Conservation (phyloP, 1,140 invertebrate genomes). For the Zaprionus capensis region DNA sequence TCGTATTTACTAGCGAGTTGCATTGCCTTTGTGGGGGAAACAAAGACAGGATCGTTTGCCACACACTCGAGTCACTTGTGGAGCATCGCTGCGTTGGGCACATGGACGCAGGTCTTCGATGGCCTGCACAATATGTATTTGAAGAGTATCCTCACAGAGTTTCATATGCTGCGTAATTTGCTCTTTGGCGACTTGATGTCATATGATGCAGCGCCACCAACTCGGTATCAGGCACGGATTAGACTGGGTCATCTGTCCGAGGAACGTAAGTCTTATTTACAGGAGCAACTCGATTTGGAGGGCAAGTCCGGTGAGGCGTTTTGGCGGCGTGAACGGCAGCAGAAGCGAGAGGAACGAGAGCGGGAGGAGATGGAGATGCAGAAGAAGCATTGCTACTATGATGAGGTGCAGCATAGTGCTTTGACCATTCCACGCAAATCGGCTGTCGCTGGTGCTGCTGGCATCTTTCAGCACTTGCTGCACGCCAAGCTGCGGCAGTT, state of each 20-base stretch:
- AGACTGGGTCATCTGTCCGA: conserved; percentile 34
- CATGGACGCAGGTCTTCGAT: conserved; percentile 48
- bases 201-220: conserved; percentile 21
- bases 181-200: conserved; percentile 53
- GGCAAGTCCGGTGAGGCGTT: not conserved
- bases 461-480: not conserved
- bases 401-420: not conserved
- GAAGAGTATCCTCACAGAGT: conserved; percentile 37
- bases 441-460: not conserved
- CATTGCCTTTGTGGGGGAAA: conserved; percentile 29
- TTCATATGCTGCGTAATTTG: conserved; percentile 33
- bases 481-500: not conserved
- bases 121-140: conserved; percentile 55
- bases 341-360: not conserved
- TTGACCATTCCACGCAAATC: not conserved
- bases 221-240: not conserved
- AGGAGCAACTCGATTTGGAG: not conserved
- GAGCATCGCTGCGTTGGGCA: conserved; percentile 43
- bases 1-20: conserved; percentile 39
- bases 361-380: not conserved
- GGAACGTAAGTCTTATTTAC: not conserved
- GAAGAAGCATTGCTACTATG: not conserved
- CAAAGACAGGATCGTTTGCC: conserved; percentile 47
- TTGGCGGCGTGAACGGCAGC: not conserved
- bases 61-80: conserved; percentile 61